Evolutionary conservation across 2,888 invertebrate genomes (phyloP), one percentile per base, ranked within the genome.

Genomic region (Pedicia rivosa): DNA sequence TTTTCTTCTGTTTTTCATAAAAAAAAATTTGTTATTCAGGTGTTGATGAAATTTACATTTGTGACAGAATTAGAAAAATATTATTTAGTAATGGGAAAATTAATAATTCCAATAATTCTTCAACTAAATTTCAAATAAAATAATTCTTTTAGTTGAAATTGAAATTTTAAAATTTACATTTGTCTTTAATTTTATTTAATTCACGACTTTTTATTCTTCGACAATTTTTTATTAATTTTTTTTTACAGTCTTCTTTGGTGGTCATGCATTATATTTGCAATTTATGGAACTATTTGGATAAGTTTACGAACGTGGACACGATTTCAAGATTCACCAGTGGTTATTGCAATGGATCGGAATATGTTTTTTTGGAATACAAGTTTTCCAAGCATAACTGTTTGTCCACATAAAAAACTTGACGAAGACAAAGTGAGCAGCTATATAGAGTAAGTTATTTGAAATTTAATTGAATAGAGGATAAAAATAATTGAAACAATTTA

Each of bases 341-440:
- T 78, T 5, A 70, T 78, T 22, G 76, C 78, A 14, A 77, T 78
- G 74, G 78, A 78, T 53, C 63, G 78, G 2, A 76, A 78, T 51
- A 70, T 74, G 63, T 71, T 72, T 43, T 68, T 73, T 1, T 78
- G 78, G 78, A 74, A 74, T 47, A 75, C 80, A 3, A 70, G 73
- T 2, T 78, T 78, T 46, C 80, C 79, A 1, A 65, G 71, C 22
- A 59, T 74, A 35, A 76, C 79, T 0, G 65, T 80, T 35, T 81
- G 81, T 45, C 74, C 76, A 0, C 54, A 63, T 4, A 59, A 55
- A 12, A 71, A 68, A 45, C 51, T 77, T 25, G 70, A 75, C 47
- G 56, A 59, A 25, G 52, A 50, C 6, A 69, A 70, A 46, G 53
- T 77, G 15, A 64, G 66, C 1, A 48, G 52, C 2, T 75, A 67